These are phyloP conservation scores for Drosophila sproati DNA, from an alignment of 1,140 invertebrate genomes.

Conservation along the genomic window DNA sequence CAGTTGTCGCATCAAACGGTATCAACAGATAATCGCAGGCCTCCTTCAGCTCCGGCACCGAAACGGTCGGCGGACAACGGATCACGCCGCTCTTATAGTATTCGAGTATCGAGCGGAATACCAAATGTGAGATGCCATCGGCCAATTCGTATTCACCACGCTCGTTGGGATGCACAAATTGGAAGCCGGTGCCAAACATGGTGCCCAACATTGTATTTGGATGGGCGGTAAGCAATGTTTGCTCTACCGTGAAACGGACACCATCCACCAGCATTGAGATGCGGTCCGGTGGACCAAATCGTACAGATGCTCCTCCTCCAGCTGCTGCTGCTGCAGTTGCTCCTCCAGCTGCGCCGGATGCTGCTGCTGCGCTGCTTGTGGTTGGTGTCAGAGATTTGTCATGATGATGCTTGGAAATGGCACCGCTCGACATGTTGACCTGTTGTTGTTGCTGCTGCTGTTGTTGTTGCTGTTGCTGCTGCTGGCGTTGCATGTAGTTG, in stretches of 20 bases:
- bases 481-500: slow-evolving; percentile 54
- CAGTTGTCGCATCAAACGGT: slow-evolving; percentile 98
- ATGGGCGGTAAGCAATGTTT: slow-evolving; percentile 94
- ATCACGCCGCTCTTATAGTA: slow-evolving; percentile 96
- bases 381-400: slow-evolving; percentile 40
- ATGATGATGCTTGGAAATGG: slow-evolving; percentile 68
- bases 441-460: slow-evolving; percentile 4
- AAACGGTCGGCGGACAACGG: slow-evolving; percentile 92
- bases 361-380: slow-evolving; percentile 39
- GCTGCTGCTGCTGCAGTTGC: slow-evolving; percentile 37
- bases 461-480: slow-evolving; percentile 20
- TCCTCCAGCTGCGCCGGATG: slow-evolving; percentile 12
- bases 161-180: slow-evolving; percentile 97
- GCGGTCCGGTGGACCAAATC: slow-evolving; percentile 63
- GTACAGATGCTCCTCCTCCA: slow-evolving; percentile 30
- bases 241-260: slow-evolving; percentile 96
- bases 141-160: slow-evolving; percentile 98
- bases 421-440: slow-evolving; percentile 49
- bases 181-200: slow-evolving; percentile 98
- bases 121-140: slow-evolving; percentile 98
- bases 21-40: slow-evolving; percentile 99
- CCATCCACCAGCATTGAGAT: slow-evolving; percentile 97
- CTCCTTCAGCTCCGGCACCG: slow-evolving; percentile 97
- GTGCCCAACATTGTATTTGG: slow-evolving; percentile 97
- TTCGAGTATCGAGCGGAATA: slow-evolving; percentile 98